Evolutionary conservation across 2,113 vertebrate genomes (phyloP).

Genomic region (Ceyx melanurus): DNA sequence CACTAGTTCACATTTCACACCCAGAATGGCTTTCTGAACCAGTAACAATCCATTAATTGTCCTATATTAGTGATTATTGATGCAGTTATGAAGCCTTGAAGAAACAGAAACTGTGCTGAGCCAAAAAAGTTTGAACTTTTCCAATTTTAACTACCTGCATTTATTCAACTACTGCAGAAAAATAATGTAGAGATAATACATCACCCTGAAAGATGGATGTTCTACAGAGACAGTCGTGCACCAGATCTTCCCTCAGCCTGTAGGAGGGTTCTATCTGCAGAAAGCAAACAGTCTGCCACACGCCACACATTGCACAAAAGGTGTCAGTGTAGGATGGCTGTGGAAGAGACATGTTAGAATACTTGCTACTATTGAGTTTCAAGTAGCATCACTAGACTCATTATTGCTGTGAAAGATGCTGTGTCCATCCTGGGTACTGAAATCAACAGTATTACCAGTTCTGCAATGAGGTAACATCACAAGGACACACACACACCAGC

Average conservation of each 20-base stretch:
- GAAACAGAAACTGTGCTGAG: neutral
- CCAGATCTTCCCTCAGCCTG: neutral
- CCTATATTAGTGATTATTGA: neutral
- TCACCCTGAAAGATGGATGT: neutral
- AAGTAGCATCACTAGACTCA: neutral
- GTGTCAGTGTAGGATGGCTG: neutral
- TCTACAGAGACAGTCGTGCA: neutral
- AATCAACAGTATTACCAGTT: neutral
- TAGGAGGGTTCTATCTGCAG: neutral
- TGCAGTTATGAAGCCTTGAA: neutral
- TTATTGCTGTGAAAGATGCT: neutral
- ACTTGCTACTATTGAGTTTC: neutral
- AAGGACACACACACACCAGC: neutral
- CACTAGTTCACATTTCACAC: neutral
- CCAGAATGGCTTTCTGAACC: neutral
- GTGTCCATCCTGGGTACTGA: rapidly evolving
- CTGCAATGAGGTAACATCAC: neutral
- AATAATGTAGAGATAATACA: neutral
- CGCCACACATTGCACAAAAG: neutral
- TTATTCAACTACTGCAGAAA: neutral
- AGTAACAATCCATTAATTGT: neutral
- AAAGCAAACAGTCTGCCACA: neutral
- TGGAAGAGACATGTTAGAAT: neutral
- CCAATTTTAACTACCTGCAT: neutral
- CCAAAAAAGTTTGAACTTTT: neutral